Evolutionary conservation across 2,113 vertebrate species (phyloP), one percentile per base, ranked within the genome.

Genomic region (Formicarius rufipectus): DNA sequence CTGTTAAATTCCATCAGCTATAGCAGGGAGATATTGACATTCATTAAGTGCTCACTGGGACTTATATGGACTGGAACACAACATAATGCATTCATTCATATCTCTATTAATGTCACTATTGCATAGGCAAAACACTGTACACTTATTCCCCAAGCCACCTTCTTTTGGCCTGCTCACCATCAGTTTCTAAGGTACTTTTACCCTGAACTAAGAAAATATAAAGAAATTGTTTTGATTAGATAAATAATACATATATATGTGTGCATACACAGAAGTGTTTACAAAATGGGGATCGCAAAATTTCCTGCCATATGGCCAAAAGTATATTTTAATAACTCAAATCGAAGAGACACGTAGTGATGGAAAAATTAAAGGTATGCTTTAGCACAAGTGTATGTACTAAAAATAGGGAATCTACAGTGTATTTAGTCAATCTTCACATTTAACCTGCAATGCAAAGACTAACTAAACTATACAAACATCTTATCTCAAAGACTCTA

Each of bases 51-150:
- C n/a, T 89, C 37, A 35, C 24, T 89, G 55, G 40, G 63, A 59
- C 16, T 89, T 77, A 4, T 53, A 12, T 49, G 20, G 60, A 49
- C 33, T 30, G 50, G 30, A 84, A 77, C 31, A 58, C 0, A 7
- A 72, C 18, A 55, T 24, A 47, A 73, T 60, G 33, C 19, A 23
- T 80, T 90, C 10, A 86, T 69, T 94, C 59, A 69, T 47, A 58
- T 84, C 25, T 25, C 31, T 77, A 6, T 68, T 85, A 56, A 74
- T 87, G 72, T 58, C 42, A 81, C 42, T 49, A 53, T 62, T 86
- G 14, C 24, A 58, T 2, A 67, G 37, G 4, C 12, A 6, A 49
- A 84, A 45, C 33, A 58, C n/a, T 0, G 0, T 31, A 28, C 16
- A 23, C 8, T 69, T 52, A 67, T 66, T 84, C 45, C 25, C 15